Evolutionary conservation across 2,888 invertebrate genomes (phyloP), one percentile per base, ranked within the genome.

Genomic region (Sphinx pinastri): DNA sequence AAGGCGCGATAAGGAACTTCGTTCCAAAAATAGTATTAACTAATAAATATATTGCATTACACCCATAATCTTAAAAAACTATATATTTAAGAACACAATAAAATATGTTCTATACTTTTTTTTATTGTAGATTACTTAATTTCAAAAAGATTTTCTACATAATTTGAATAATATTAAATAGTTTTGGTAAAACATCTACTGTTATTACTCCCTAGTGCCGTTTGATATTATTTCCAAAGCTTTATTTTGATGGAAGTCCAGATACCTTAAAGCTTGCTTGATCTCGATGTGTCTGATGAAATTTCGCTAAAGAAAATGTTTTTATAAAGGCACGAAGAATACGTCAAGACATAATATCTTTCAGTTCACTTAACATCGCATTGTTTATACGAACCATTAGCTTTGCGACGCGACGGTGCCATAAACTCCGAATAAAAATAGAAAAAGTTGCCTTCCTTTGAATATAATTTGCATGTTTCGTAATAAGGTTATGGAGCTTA

Each of bases 331-430:
- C 67, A 54, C 71, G 68, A 74, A 68, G 71, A 78, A 75, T 84
- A 89, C 93, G 92, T 92, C 90, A 92, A 75, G 74, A 72, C 87
- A 88, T 91, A 51, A 51, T 51, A 85, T 86, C 82, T 89, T 83
- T 83, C 90, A 81, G 79, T 77, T 82, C 85, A 88, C 83, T 89
- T 88, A 83, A 85, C 88, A 80, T 82, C 79, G 83, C 80, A 85
- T 87, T 84, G 81, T 84, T 19, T 75, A 79, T 75, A 80, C 91
- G 81, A 88, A 77, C 89, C 92, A 93, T 93, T 93, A 87, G 84
- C 79, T 82, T 74, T 77, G 77, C 74, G 78, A 85, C 77, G 77
- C 74, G 78, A 85, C 82, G 80, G 75, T 79, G 80, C 80, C 78
- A 76, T 85, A 86, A 85, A 79, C 74, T 77, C 76, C 77, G 81